Base-by-base conservation (phyloP, 2,797 vertebrate genomes). In the Varecia variegata region DNA sequence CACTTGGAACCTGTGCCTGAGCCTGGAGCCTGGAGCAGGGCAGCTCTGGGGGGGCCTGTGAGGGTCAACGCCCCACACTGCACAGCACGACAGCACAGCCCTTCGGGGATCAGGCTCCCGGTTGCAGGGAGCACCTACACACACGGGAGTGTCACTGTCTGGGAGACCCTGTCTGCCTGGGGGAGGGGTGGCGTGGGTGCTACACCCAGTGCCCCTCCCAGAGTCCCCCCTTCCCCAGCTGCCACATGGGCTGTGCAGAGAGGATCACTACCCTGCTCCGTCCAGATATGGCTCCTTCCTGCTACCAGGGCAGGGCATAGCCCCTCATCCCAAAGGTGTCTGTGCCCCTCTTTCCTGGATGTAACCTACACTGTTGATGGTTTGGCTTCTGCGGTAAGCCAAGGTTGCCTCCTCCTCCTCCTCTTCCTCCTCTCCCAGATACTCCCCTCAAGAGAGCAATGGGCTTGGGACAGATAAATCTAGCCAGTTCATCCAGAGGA, bases 261-360 rank as follows among this genome's bases (percentile, higher is more conserved):
- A n/a, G 10, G 4, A 43, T 43, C 27, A 27, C 25, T 1, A 14
- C 15, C 45, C 12, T 0, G 38, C 4, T 4, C n/a, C 18, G 7
- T 4, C 21, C 67, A 23, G 43, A 15, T 0, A 21, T 18, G 47
- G 47, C 25, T 7, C 27, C 27, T 86, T 82, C 18, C 12, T 1
- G 0, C 45, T 32, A 2, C 20, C 58, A 11, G 20, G 23, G 40
- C 35, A 20, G n/a, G 40, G 0, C 47, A 15, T 1, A 3, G 18
- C 20, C 27, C 38, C 52, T 25, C 38, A 2, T 15, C 8, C 30
- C 50, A 30, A 18, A 50, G 35, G 1, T 3, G 15, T 14, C 58
- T 52, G 18, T 2, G 5, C 27, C 32, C 35, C 14, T 50, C 21
- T 7, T 76, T 54, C 54, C 77, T 52, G 40, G 20, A 23, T 14